Base-by-base conservation (phyloP, 2,888 invertebrate species). In the Agrochola litura region DNA sequence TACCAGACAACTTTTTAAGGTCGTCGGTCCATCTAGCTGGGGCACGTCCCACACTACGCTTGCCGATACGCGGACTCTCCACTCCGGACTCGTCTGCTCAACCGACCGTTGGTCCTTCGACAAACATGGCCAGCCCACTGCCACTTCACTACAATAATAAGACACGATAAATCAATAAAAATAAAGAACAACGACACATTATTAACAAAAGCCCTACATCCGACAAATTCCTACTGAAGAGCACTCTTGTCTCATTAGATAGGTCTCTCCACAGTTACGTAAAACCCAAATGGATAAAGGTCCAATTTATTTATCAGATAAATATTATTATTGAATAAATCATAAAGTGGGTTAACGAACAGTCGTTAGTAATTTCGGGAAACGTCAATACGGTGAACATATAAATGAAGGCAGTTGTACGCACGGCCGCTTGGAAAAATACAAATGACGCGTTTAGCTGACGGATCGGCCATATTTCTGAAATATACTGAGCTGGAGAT, bases 361-460 rank as follows among this genome's bases (percentile, higher is more conserved):
- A 79, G 75, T 84, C 85, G 81, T 88, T 87, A 76, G 74, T 81
- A 83, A 73, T 89, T 89, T 85, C 67, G 70, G 37, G 67, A 76
- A 74, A 75, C 82, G 85, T 91, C 89, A 90, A 91, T 89, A 89
- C 83, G 81, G 83, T 86, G 78, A 84, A 90, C 88, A 87, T 90
- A 91, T 90, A 90, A 92, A 92, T 90, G 90, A 90, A 89, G 87
- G 86, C 85, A 91, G 91, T 91, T 89, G 88, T 82, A 86, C 73
- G 85, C 87, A 89, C 86, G 88, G 86, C 61, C 78, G 88, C 83
- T 84, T 82, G 87, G 79, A 89, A 92, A 92, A 91, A 91, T 90
- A 91, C 88, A 89, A 91, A 91, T 85, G 88, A 83, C 82, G 86
- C 89, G 89, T 89, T 90, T 86, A 84, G 84, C 86, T 88, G 90